Base-by-base conservation (phyloP, 2,113 vertebrate genomes). In the Mustelus asterias region DNA sequence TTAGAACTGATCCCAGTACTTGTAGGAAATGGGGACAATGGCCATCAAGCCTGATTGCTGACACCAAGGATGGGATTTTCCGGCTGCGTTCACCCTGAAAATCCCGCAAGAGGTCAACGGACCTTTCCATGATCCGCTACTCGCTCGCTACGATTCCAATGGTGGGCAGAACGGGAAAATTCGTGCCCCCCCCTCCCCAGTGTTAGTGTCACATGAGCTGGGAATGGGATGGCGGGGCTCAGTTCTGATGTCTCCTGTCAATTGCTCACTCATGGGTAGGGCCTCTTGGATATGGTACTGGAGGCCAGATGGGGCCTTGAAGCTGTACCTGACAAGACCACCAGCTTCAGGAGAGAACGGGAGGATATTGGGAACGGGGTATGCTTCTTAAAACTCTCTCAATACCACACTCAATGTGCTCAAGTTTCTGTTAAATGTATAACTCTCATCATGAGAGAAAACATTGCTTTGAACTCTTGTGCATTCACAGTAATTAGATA, bases 401-500 rank as follows among this genome's bases (percentile, higher is more conserved):
- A 41, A 37, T 83, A 83, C 16, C 37, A 44, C 80, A 83, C 6
- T 6, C 16, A 44, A 41, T 20, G 37, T 83, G 80, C 37, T 83
- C 20, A 37, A 18, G 78, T 6, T 80, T 41, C 78, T 63, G 60
- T 37, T 92, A n/a, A 92, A 18, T 92, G 29, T 92, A 93, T n/a
- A 93, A 18, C 18, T 67, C 48, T 92, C 89, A 41, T 9, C 58
- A 37, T 93, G 89, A 92, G 60, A 63, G 88, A 63, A 60, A 88
- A n/a, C 54, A n/a, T 63, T n/a, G 58, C 29, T 7, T 60, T 63
- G 58, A 63, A 13, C 13, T 60, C 88, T 54, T 92, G 88, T 63
- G 88, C 26, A 63, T 60, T 92, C 88, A 63, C 54, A 92, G 88
- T 63, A 60, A 92, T 92, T 92, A 92, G 88, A 60, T 92, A 60